Evolutionary conservation across 37 sponge, comb jelly and placozoan genomes (phyloP).

Genomic region (Chondrilla cf. caribensis): DNA sequence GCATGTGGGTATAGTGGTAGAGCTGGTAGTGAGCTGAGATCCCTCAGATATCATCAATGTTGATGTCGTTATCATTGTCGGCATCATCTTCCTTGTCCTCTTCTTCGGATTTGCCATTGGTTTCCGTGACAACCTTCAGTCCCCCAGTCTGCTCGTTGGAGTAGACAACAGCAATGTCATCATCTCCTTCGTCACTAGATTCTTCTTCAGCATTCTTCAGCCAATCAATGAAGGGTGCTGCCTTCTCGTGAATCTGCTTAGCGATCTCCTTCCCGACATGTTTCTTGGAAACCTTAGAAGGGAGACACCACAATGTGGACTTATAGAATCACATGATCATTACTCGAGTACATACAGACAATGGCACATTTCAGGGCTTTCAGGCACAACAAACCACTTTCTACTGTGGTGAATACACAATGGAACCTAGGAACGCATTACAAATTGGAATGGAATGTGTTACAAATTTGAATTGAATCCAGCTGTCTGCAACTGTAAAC

Average conservation of each 20-base stretch:
- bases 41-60: constrained; percentile 5
- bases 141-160: not conserved
- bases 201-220: constrained; percentile 95
- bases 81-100: constrained; percentile 41
- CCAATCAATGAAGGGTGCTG: constrained; percentile 85
- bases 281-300: constrained; percentile 77
- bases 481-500: no score
- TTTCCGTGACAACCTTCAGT: not conserved
- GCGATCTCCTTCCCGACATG: constrained; percentile 65
- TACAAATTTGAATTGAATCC: no score
- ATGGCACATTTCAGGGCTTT: no score
- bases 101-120: not conserved
- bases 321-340: no score
- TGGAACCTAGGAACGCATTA: no score
- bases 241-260: constrained; percentile 74
- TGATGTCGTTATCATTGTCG: constrained; percentile 39
- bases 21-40: no score
- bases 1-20: no score
- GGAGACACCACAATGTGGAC: not conserved
- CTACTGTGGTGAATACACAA: no score
- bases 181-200: constrained; percentile 73
- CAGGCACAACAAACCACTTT: no score
- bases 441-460: no score
- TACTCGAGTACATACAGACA: not conserved
- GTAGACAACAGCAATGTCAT: constrained; percentile 39